phyloP scores from a whole-genome alignment of 2,888 invertebrate species.

The Graphium colonna region DNA sequence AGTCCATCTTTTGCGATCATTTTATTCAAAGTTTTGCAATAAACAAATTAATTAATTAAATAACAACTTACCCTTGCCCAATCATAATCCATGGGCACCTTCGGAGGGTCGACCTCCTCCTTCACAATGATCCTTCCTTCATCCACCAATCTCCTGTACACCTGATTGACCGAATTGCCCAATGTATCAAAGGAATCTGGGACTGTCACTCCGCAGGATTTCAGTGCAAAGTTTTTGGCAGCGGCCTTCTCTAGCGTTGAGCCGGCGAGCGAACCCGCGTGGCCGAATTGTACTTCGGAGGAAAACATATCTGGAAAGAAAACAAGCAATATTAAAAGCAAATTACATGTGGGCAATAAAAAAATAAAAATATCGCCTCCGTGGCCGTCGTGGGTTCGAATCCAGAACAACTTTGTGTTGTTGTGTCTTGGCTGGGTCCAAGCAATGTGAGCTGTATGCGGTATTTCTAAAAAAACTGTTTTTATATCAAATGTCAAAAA shows the following conservation, averaged over 20 bases:
- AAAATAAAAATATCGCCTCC: not conserved
- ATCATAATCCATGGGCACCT: conserved; percentile 99
- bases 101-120: conserved; percentile 97
- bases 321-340: no score
- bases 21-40: not conserved
- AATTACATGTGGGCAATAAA: no score
- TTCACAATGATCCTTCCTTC: conserved; percentile 91
- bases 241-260: conserved; percentile 95
- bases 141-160: conserved; percentile 88
- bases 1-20: no score
- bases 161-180: conserved; percentile 79
- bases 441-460: no score
- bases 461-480: no score
- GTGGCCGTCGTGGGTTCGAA: not conserved
- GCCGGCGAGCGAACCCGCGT: conserved; percentile 99
- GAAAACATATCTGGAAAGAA: conserved; percentile 86
- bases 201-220: conserved; percentile 91
- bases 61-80: conserved; percentile 95
- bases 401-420: no score
- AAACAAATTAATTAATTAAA: not conserved
- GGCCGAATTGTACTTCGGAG: conserved; percentile 97
- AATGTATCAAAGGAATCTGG: conserved; percentile 95
- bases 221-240: conserved; percentile 93
- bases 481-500: no score
- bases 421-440: no score